Evolutionary conservation across 2,888 invertebrate genomes (phyloP).

Genomic region (Allygus modestus): DNA sequence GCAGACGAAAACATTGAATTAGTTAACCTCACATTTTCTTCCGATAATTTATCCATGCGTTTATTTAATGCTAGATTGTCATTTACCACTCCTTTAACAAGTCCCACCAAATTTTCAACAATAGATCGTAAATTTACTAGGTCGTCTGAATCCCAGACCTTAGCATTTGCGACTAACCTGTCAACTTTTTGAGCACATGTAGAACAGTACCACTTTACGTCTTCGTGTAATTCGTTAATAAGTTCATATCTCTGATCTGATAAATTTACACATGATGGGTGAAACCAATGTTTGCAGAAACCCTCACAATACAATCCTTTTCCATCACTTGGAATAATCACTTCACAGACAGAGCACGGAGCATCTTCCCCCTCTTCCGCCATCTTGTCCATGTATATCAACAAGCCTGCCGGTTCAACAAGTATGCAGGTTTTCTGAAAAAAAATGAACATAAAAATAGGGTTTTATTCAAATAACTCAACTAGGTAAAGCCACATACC

Average conservation of each 20-base stretch:
- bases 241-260: not conserved
- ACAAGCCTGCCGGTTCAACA: too few relatives aligned
- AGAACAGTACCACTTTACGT: not conserved
- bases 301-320: too few relatives aligned
- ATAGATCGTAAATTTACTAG: not conserved
- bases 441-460: too few relatives aligned
- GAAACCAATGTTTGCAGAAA: not conserved
- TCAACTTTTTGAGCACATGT: not conserved
- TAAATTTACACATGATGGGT: not conserved
- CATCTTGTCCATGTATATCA: too few relatives aligned
- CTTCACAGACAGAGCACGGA: not conserved
- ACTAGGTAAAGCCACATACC: too few relatives aligned
- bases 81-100: not conserved
- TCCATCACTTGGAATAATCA: not conserved
- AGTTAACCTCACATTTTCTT: too few relatives aligned
- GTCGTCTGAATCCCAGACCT: not conserved
- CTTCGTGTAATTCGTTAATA: not conserved
- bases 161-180: not conserved
- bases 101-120: not conserved
- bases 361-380: not conserved
- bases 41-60: too few relatives aligned
- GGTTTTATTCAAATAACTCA: too few relatives aligned
- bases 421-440: too few relatives aligned
- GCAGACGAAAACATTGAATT: too few relatives aligned
- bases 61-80: not conserved